Evolutionary conservation across 1,140 invertebrate genomes (phyloP).

Genomic region (Drosophila sulfurigaster): DNA sequence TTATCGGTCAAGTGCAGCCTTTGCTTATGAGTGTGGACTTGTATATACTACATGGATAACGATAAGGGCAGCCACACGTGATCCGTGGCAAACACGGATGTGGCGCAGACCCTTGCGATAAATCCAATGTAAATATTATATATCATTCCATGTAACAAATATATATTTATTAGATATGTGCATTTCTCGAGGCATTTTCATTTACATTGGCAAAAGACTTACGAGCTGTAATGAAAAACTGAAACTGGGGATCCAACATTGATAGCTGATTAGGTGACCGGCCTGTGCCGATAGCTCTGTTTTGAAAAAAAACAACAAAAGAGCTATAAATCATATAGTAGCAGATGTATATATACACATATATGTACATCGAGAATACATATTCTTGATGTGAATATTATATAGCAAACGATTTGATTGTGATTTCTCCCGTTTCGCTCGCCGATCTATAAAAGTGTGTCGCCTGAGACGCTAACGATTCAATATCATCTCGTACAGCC

Average conservation of each 20-base stretch:
- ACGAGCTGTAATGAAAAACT: background rate
- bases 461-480: constrained; percentile 42
- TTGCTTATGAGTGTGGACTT: constrained; percentile 22
- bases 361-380: constrained; percentile 1
- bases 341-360: constrained; percentile 27
- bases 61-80: constrained; percentile 35
- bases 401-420: constrained; percentile 59
- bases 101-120: constrained; percentile 34
- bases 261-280: constrained; percentile 54
- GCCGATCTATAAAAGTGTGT: constrained; percentile 68
- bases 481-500: constrained; percentile 56
- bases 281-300: constrained; percentile 31
- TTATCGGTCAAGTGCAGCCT: constrained; percentile 72
- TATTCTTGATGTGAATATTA: constrained; percentile 34
- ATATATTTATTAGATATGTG: background rate
- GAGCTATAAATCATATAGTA: constrained; percentile 72
- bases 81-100: constrained; percentile 18
- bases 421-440: constrained; percentile 49
- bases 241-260: constrained; percentile 28
- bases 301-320: constrained; percentile 73
- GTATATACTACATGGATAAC: background rate
- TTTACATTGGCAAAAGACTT: background rate
- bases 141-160: background rate
- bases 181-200: background rate
- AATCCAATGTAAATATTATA: constrained; percentile 4